phyloP scores from a whole-genome alignment of 1,140 invertebrate species.

The Brachionus angularis region DNA sequence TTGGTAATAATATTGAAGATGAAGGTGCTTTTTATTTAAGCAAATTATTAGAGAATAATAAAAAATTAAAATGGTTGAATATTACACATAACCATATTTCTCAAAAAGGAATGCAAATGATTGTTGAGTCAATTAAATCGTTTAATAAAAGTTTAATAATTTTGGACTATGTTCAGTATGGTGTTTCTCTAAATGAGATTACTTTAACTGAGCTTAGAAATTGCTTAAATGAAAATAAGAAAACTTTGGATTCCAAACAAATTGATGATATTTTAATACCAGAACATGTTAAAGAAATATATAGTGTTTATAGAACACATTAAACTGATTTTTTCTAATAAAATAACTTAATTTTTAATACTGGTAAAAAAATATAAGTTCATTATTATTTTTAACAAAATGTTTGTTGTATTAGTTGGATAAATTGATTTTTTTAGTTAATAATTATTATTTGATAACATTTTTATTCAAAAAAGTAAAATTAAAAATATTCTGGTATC shows the following conservation, averaged over 20 bases:
- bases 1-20: slow-evolving; percentile 39
- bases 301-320: slow-evolving; percentile 43
- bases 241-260: not conserved
- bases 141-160: not conserved
- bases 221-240: not conserved
- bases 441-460: no score
- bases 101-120: not conserved
- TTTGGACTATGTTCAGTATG: not conserved
- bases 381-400: no score
- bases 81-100: slow-evolving; percentile 24
- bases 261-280: slow-evolving; percentile 10
- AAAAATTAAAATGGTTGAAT: not conserved
- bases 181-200: not conserved
- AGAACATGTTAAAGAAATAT: slow-evolving; percentile 30
- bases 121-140: slow-evolving; percentile 1
- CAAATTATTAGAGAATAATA: not conserved
- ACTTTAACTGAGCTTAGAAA: not conserved
- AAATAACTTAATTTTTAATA: no score
- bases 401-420: no score
- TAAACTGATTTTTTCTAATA: no score
- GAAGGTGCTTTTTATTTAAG: slow-evolving; percentile 33
- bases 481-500: no score
- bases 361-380: no score
- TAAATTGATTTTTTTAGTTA: no score
- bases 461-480: no score